Base-by-base conservation (phyloP, 2,113 vertebrate species). In the Carassius carassius region DNA sequence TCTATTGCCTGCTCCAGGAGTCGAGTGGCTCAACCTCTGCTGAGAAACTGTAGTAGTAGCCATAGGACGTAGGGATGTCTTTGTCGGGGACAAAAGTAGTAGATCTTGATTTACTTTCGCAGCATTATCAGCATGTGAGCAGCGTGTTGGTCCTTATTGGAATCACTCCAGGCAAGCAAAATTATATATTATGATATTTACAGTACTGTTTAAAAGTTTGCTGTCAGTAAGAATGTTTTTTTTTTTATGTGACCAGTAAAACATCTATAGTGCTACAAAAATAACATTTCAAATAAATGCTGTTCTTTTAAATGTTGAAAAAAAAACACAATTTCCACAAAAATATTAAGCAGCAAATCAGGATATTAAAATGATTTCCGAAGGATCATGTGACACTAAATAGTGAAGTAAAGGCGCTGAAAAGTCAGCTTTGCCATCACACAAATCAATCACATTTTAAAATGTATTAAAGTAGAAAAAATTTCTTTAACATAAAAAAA, bases 11-110 rank as follows among this genome's bases (percentile, higher is more conserved):
- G 35, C 47, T 54, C 70, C 49, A 7, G 79, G 79, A 81, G 79
- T 54, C 63, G 63, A 81, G 79, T 81, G 79, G 80, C 65, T 32
- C 60, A 81, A 69, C 23, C 62, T 67, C n/a, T 67, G 23, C 78
- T 54, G 49, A 82, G 65, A 72, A 82, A 82, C 80, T 72, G 80
- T 58, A 56, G 80, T 37, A n/a, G 80, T 9, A 41, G 32, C 65
- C 80, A 82, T 51, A 17, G 49, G 65, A 47, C 4, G 58, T n/a
- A 60, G 78, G 32, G 78, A 13, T 63, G 58, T 62, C 79, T 81
- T 81, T 69, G 47, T 82, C 12, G 3, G 80, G 80, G 29, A 58
- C 79, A 67, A 81, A 82, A 56, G 49, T 72, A 8, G 10, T 16
- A 25, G 65, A 41, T 70, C 80, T 54, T 72, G 65, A 72, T 82